Conservation (phyloP, 2,113 vertebrate genomes). For the Pristiophorus japonicus region DNA sequence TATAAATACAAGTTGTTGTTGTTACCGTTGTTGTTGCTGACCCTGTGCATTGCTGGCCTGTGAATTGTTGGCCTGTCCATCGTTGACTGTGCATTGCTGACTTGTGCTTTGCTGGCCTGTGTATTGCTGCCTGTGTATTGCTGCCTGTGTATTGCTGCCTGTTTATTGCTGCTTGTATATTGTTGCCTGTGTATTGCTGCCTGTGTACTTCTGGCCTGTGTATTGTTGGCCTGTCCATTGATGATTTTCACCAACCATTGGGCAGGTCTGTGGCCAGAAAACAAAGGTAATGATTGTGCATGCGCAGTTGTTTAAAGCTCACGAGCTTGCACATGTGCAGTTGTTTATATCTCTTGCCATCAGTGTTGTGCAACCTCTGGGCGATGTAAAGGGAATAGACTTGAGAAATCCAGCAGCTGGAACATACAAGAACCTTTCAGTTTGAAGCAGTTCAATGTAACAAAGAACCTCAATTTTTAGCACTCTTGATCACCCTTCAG, state of each 20-base stretch:
- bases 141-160: too few relatives aligned
- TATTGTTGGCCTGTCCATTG: not conserved
- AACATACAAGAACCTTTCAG: not conserved
- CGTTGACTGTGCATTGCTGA: too few relatives aligned
- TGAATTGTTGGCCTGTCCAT: too few relatives aligned
- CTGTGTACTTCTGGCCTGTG: not conserved
- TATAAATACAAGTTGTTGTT: too few relatives aligned
- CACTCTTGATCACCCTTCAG: not conserved
- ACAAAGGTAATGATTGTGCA: not conserved
- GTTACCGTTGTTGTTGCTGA: too few relatives aligned
- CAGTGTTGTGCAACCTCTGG: not conserved
- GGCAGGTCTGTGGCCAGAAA: not conserved
- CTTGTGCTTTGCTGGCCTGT: too few relatives aligned
- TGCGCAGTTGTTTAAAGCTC: not conserved
- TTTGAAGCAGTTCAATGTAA: not conserved
- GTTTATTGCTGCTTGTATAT: too few relatives aligned
- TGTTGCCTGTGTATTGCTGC: not conserved
- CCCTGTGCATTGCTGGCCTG: too few relatives aligned
- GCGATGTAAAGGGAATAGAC: not conserved
- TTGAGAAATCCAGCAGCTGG: not conserved
- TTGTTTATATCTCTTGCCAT: not conserved
- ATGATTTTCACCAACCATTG: not conserved
- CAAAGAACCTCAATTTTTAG: not conserved
- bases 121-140: too few relatives aligned
- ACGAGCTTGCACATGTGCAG: not conserved